Evolutionary conservation across 2,888 invertebrate genomes (phyloP).

Genomic region (Perizoma flavofasciatum): DNA sequence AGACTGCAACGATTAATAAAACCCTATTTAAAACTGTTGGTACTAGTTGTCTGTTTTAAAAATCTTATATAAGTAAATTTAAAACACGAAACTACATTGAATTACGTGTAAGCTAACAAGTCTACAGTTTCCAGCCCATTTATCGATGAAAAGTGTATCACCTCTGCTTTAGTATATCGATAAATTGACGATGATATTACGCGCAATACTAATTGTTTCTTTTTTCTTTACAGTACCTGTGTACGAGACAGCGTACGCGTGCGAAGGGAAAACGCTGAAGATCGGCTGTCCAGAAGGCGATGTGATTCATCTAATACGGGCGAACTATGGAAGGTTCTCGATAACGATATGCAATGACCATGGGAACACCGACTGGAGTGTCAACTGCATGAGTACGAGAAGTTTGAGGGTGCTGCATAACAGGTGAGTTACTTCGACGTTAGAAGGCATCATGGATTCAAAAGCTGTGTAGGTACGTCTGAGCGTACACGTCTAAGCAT

Average conservation of each 20-base stretch:
- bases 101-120: too few species aligned
- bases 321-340: conserved; percentile 97
- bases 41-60: too few species aligned
- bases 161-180: too few species aligned
- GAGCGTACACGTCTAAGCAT: background rate
- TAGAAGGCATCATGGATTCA: background rate
- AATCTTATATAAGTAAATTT: too few species aligned
- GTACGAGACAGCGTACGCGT: conserved; percentile 96
- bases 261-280: conserved; percentile 95
- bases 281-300: conserved; percentile 95
- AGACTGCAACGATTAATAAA: too few species aligned
- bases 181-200: too few species aligned
- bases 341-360: conserved; percentile 98
- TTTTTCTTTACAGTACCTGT: conserved; percentile 85
- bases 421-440: conserved; percentile 84
- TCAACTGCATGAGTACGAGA: conserved; percentile 96
- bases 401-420: conserved; percentile 94
- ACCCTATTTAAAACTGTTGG: too few species aligned
- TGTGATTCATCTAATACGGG: conserved; percentile 94
- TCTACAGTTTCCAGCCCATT: too few species aligned
- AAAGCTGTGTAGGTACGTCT: background rate
- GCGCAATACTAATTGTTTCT: too few species aligned
- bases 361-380: conserved; percentile 98
- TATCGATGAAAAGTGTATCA: too few species aligned
- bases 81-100: too few species aligned